Conservation (phyloP, 2,113 vertebrate species). For the Actenoides hombroni region DNA sequence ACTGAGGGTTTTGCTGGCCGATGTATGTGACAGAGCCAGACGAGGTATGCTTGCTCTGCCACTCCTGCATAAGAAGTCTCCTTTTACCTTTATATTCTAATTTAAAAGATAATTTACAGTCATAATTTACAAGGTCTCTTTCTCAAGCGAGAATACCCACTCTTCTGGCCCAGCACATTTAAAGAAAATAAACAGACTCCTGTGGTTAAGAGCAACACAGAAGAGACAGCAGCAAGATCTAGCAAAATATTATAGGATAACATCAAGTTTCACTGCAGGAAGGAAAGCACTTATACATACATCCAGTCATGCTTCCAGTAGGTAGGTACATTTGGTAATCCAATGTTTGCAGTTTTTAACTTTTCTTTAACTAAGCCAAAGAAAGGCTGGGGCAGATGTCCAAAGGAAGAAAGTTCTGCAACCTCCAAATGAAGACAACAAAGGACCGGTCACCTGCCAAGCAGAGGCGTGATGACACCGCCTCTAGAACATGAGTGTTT, state of each 20-base stretch:
- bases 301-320: background rate
- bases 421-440: background rate
- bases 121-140: background rate
- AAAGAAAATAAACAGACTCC: constrained; percentile 24
- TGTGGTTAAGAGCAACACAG: background rate
- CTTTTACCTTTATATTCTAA: background rate
- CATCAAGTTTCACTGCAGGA: background rate
- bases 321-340: background rate
- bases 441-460: constrained; percentile 29
- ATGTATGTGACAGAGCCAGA: background rate
- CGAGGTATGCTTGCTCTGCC: background rate
- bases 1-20: background rate
- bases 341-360: background rate
- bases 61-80: background rate
- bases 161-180: background rate
- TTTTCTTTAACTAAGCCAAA: background rate
- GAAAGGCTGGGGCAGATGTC: background rate
- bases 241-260: background rate
- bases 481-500: background rate
- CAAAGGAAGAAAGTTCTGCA: constrained; percentile 14
- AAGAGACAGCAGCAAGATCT: background rate
- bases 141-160: background rate
- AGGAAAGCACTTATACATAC: background rate
- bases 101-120: background rate
- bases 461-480: constrained; percentile 8